Base-by-base conservation (phyloP, 2,797 vertebrate species). In the Sternarchorhynchus goeldii region DNA sequence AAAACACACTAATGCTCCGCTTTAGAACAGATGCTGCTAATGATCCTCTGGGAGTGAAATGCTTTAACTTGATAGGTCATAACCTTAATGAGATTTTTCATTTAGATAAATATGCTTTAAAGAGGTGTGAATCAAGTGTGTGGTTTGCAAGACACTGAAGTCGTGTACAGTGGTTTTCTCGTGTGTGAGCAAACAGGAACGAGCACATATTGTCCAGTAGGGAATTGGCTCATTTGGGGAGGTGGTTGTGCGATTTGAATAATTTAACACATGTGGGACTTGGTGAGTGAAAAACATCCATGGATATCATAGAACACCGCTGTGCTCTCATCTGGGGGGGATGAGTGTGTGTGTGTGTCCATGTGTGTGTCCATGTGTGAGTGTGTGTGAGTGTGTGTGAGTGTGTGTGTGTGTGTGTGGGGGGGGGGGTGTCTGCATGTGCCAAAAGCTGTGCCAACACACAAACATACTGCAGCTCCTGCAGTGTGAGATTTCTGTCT, bases 211-310 rank as follows among this genome's bases (percentile, higher is more conserved):
- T 74, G 81, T 81, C 81, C 78, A 82, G 73, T 55, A 73, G 81
- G 73, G 76, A 77, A 34, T 62, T 78, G 73, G 78, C 70, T 82
- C 65, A 67, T 78, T 79, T 80, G 55, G 69, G 75, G 55, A 65
- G 80, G 62, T 77, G 72, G 75, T 80, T 78, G 80, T 77, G 74
- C 20, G 67, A 73, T 76, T 75, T 84, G 82, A 84, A 82, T 86
- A 84, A 86, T 86, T 82, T 84, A 86, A 76, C 82, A 86, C 80
- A 64, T 84, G 63, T 76, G 83, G 82, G 80, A 82, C 64, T 79
- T 45, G 50, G 59, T 73, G 81, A 79, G 72, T 50, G 78, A 82
- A 82, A 78, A 82, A 69, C 64, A 72, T 79, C 76, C 74, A 70
- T 64, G 68, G 55, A 80, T 82, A 81, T 86, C 82, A 77, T 63